Evolutionary conservation across 2,113 vertebrate species (phyloP), one percentile per base, ranked within the genome.

Genomic region (Speoplatyrhinus poulsoni): DNA sequence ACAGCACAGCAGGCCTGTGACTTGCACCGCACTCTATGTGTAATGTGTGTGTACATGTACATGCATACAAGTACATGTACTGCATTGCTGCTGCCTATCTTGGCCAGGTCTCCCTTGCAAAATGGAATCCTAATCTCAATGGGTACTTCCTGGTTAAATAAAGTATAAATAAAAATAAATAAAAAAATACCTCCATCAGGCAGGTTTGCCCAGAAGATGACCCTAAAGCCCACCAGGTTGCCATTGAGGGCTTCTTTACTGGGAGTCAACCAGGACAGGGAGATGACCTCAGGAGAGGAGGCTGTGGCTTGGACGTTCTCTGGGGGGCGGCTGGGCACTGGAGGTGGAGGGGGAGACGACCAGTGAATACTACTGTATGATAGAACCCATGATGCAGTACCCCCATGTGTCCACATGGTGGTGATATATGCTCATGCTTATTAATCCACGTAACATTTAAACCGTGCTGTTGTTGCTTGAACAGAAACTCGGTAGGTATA

Each of bases 141-240:
- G 26, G 1, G 26, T 19, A 19, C 19, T 19, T 19, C 19, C 19
- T 19, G 19, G 19, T 19, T 19, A 19, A 19, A 19, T 19, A 19
- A 19, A 19, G 19, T 26, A 2, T 26, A 26, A 26, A 26, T 26
- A 26, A 26, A 26, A n/a, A 8, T 62, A 47, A 12, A 11, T 52
- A 12, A 0, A 6, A 10, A 10, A 33, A 9, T 90, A 99, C 98
- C 98, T 95, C 98, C 98, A 0, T 99, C 97, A 69, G 96, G 93
- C 82, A 99, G 94, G 83, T 99, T 99, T 82, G 98, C 96, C 96
- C 96, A 99, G 91, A 98, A 99, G 79, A 99, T 99, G 80, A 99
- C 94, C 46, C 96, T 92, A 86, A 98, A 99, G 6, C 96, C 98
- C 87, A 98, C 95, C 60, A 99, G 94, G 86, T 98, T 96, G 7